Percentiles rank a stretch among this genome's conserved stretches.
phyloP scores from a whole-genome alignment of 1,140 invertebrate species.

The Cotesia vestalis region DNA sequence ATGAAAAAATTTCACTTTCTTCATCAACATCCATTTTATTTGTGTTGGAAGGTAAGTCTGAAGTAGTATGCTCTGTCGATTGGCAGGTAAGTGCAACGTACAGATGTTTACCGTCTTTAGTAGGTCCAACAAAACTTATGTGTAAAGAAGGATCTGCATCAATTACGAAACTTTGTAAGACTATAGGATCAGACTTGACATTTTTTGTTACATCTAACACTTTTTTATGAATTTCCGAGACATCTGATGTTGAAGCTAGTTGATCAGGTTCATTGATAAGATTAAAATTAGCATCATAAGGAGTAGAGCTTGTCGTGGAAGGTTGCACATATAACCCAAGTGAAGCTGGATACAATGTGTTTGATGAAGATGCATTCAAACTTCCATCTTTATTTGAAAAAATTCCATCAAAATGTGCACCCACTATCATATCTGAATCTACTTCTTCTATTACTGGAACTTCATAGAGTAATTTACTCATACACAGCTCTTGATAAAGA shows the following conservation, averaged over 20 bases:
- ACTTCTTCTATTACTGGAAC: conserved; percentile 63
- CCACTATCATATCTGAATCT: conserved; percentile 57
- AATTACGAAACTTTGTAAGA: conserved; percentile 59
- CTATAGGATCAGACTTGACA: conserved; percentile 57
- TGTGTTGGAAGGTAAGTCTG: conserved; percentile 45
- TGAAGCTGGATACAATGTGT: conserved; percentile 53
- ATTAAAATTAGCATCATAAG: conserved; percentile 56
- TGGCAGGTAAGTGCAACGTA: conserved; percentile 70
- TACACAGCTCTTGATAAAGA: conserved; percentile 61
- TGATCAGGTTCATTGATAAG: conserved; percentile 56
- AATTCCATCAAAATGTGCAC: conserved; percentile 54
- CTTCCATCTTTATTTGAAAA: conserved; percentile 46
- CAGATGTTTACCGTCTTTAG: conserved; percentile 72
- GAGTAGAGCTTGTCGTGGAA: conserved; percentile 23
- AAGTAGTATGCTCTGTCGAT: conserved; percentile 20
- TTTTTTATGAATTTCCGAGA: conserved; percentile 54
- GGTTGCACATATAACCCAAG: conserved; percentile 50
- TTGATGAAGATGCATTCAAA: conserved; percentile 58
- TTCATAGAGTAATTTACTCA: conserved; percentile 62
- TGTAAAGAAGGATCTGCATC: conserved; percentile 59
- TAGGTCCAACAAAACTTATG: conserved; percentile 71
- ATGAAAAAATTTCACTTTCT: conserved; percentile 57
- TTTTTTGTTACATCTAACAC: conserved; percentile 51
- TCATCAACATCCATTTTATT: conserved; percentile 66
- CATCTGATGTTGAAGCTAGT: conserved; percentile 61